Percentiles rank a stretch among this genome's conserved stretches.
phyloP scores from a whole-genome alignment of 2,888 invertebrate genomes.

The Papilio protenor region DNA sequence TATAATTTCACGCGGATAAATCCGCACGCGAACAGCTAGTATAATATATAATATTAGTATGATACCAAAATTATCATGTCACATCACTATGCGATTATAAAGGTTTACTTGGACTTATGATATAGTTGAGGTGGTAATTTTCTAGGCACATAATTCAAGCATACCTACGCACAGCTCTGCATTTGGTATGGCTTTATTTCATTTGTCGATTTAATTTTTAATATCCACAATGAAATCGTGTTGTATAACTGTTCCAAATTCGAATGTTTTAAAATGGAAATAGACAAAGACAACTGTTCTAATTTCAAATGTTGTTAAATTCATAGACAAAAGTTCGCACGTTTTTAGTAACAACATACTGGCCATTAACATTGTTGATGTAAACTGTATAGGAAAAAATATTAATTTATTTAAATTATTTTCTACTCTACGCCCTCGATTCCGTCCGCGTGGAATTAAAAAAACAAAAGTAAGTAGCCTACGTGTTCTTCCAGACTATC shows the following conservation, averaged over 20 bases:
- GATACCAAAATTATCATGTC: background rate
- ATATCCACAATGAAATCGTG: slow-evolving; percentile 16
- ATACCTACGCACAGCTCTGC: slow-evolving; percentile 31
- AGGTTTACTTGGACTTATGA: slow-evolving; percentile 38
- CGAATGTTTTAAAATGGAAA: background rate
- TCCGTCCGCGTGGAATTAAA: too few species aligned
- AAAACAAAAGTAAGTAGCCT: too few species aligned
- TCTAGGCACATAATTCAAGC: slow-evolving; percentile 35
- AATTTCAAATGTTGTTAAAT: slow-evolving; percentile 1
- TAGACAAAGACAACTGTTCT: slow-evolving; percentile 7
- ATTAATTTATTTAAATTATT: too few species aligned
- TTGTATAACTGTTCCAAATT: slow-evolving; percentile 21
- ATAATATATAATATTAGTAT: background rate
- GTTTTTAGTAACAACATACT: slow-evolving; percentile 2
- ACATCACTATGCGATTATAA: slow-evolving; percentile 6
- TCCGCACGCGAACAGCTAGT: background rate
- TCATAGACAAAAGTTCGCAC: background rate
- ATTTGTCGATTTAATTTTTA: slow-evolving; percentile 28
- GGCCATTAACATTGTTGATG: background rate
- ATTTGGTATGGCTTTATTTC: slow-evolving; percentile 27
- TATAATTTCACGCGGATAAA: too few species aligned
- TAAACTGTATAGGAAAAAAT: too few species aligned
- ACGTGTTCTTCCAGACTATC: too few species aligned
- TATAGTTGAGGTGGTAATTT: slow-evolving; percentile 41
- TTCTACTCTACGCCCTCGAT: too few species aligned